Percentiles rank a stretch among this genome's conserved stretches.
Evolutionary conservation across 2,113 vertebrate species (phyloP).

Genomic region (Oncorhynchus gorbuscha): DNA sequence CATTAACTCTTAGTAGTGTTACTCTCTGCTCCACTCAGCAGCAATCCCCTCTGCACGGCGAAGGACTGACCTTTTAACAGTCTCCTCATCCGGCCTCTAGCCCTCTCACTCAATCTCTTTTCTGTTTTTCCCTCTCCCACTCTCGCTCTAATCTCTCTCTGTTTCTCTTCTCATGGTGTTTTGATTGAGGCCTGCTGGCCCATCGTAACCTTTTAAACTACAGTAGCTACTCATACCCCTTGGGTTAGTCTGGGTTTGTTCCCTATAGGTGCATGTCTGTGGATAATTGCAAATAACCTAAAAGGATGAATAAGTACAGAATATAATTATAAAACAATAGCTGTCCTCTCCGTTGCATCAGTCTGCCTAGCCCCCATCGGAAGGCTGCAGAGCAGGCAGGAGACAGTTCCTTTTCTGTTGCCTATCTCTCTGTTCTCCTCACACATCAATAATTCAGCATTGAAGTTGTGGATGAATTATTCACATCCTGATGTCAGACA

Average conservation of each 20-base stretch:
- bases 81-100: not conserved
- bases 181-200: not conserved
- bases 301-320: slow-evolving; percentile 1
- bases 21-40: slow-evolving; percentile 22
- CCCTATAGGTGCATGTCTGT: not conserved
- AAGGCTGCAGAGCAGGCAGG: not conserved
- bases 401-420: slow-evolving; percentile 45
- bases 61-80: slow-evolving; percentile 20
- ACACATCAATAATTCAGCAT: slow-evolving; percentile 76
- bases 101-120: not conserved
- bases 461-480: slow-evolving; percentile 73
- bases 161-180: not conserved
- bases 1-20: too few species aligned
- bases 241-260: not conserved
- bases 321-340: slow-evolving; percentile 61
- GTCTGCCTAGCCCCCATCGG: slow-evolving; percentile 28
- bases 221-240: not conserved
- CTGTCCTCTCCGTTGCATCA: slow-evolving; percentile 67
- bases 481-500: slow-evolving; percentile 66
- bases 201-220: not conserved
- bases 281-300: not conserved
- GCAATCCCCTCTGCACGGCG: slow-evolving; percentile 13
- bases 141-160: not conserved
- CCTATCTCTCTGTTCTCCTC: slow-evolving; percentile 59
- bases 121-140: too few species aligned